Conservation (phyloP, 2,113 vertebrate species). For the Grantiella picta region DNA sequence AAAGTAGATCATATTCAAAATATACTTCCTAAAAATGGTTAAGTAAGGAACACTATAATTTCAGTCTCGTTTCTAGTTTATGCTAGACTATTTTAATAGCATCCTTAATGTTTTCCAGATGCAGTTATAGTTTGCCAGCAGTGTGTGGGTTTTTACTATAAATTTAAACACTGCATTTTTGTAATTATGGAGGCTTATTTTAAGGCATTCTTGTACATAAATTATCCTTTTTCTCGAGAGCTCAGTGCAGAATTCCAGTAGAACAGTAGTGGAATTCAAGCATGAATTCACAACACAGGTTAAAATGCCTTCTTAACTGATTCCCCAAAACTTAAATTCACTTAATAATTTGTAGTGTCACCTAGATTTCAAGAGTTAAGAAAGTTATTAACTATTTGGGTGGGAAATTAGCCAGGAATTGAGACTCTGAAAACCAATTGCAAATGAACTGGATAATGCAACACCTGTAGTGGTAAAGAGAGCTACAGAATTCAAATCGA, state of each 20-base stretch:
- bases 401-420: background rate
- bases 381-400: background rate
- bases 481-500: background rate
- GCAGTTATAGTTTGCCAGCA: constrained; percentile 76
- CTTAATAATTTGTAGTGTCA: background rate
- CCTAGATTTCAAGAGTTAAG: background rate
- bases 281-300: background rate
- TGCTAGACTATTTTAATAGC: constrained; percentile 71
- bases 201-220: constrained; percentile 73
- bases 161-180: constrained; percentile 92
- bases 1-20: background rate
- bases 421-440: background rate
- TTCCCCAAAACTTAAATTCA: background rate
- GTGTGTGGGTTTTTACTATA: constrained; percentile 88
- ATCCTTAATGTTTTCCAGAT: constrained; percentile 85
- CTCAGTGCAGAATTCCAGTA: constrained; percentile 33
- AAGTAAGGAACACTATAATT: constrained; percentile 57
- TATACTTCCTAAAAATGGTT: constrained; percentile 35
- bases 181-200: constrained; percentile 84
- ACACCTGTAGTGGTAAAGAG: fast-evolving
- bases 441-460: background rate
- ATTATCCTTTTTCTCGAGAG: constrained; percentile 54
- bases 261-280: constrained; percentile 41
- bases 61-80: constrained; percentile 38
- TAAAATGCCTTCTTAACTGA: background rate